Evolutionary conservation across 2,113 vertebrate genomes (phyloP).

Genomic region (Nibea albiflora): DNA sequence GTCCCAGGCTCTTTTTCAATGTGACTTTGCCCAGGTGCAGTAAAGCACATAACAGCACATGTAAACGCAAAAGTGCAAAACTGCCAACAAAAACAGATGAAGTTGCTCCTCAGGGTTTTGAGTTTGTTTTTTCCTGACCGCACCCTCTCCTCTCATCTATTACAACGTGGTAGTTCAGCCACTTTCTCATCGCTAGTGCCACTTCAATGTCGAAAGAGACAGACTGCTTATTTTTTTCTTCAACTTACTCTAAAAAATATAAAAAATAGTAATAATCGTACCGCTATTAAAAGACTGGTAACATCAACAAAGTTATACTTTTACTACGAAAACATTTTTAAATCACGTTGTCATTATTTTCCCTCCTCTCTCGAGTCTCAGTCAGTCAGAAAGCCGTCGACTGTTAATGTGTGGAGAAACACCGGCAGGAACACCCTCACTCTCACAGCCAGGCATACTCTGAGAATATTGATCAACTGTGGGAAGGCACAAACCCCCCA

Average conservation of each 20-base stretch:
- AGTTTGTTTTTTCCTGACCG: conserved; percentile 10
- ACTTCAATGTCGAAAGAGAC: conserved; percentile 44
- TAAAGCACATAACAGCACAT: conserved; percentile 43
- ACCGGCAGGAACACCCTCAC: conserved; percentile 60
- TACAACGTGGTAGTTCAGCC: conserved; percentile 52
- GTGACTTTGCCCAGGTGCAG: not conserved
- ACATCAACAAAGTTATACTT: conserved; percentile 80
- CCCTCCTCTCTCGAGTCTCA: conserved; percentile 49
- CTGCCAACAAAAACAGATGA: conserved; percentile 42
- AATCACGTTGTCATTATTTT: conserved; percentile 50
- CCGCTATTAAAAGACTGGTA: conserved; percentile 81
- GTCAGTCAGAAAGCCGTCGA: conserved; percentile 17
- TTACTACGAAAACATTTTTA: conserved; percentile 71
- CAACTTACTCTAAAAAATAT: conserved; percentile 82
- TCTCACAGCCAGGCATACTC: conserved; percentile 67
- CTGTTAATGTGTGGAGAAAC: conserved; percentile 35
- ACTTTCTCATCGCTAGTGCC: conserved; percentile 59
- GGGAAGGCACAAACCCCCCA: conserved; percentile 60
- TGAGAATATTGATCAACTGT: conserved; percentile 75
- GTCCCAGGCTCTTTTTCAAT: not conserved
- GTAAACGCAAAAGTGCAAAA: conserved; percentile 78
- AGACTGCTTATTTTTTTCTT: conserved; percentile 50
- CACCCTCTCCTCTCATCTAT: conserved; percentile 42
- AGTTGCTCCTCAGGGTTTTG: conserved; percentile 36
- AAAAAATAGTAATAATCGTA: conserved; percentile 81